Evolutionary conservation across 2,113 vertebrate species (phyloP), one percentile per base, ranked within the genome.

Genomic region (Thalassoma bifasciatum): DNA sequence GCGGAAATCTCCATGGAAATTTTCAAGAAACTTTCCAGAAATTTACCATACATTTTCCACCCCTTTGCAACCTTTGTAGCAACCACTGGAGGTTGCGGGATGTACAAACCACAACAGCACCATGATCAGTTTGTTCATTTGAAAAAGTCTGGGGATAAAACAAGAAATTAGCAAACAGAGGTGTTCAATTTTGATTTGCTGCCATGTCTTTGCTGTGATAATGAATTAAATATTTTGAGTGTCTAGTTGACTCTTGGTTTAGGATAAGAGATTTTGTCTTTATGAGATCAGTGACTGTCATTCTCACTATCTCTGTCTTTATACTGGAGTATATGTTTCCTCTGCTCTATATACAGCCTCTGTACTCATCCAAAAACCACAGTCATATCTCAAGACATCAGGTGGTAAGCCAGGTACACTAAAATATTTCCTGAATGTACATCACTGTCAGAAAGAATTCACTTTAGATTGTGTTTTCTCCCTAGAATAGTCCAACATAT

Each of bases 401-500:
- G 46, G 50, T 2, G 40, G n/a, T 23, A 66, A 5, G 22, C 30
- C 44, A 22, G 58, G 22, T 17, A 58, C 46, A 44, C 49, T 63
- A 12, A 19, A 23, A 37, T 53, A 21, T 26, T 66, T 46, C 38
- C 40, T 72, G 60, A 54, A 36, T 51, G 59, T 23, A 50, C 10
- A 1, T 64, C 57, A 12, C 23, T 65, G 58, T 71, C 54, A 38
- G 71, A 50, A 36, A 62, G 60, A 77, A 76, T 60, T 74, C 68
- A 53, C 75, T 66, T 70, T 17, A 26, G 30, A 50, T 42, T 44
- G 62, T 62, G 17, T 79, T 68, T 57, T 44, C 50, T 52, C 6
- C 64, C 60, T 26, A 76, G 75, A 77, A 74, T 73, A 72, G 66
- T 75, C 82, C 82, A 61, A 66, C 66, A 54, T 50, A 19, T 37